Evolutionary conservation across 2,797 vertebrate genomes (phyloP).

Genomic region (Anniella stebbinsi): DNA sequence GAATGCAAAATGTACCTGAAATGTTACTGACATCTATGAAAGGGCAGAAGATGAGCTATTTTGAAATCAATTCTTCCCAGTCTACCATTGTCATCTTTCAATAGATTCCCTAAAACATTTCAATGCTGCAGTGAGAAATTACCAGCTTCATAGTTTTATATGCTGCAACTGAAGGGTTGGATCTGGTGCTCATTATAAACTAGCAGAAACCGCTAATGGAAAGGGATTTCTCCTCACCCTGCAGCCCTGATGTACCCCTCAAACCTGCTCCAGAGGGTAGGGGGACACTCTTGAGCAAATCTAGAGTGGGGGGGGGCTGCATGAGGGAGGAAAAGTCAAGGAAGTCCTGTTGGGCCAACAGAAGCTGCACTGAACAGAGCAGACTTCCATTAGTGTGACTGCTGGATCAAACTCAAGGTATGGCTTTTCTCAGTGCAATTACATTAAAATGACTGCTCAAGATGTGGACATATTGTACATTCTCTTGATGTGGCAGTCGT

Average conservation of each 20-base stretch:
- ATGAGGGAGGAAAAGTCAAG: too few relatives aligned
- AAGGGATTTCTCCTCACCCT: too few relatives aligned
- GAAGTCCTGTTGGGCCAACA: too few relatives aligned
- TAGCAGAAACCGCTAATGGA: too few relatives aligned
- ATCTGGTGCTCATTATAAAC: too few relatives aligned
- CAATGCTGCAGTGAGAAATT: neutral
- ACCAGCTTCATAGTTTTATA: neutral
- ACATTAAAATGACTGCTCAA: neutral
- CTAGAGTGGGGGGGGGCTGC: too few relatives aligned
- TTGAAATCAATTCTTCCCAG: neutral
- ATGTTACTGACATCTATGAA: neutral
- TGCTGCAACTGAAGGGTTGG: neutral
- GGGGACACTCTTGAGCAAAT: too few relatives aligned
- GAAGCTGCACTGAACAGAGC: too few relatives aligned
- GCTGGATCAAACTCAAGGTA: neutral
- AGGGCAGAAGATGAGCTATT: neutral
- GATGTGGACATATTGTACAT: neutral
- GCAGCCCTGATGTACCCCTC: too few relatives aligned
- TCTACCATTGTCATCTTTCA: neutral
- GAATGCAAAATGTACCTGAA: neutral
- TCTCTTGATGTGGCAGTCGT: neutral
- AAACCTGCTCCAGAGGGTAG: too few relatives aligned
- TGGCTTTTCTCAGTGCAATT: neutral
- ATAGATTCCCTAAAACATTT: neutral
- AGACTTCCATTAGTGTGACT: too few relatives aligned